phyloP scores from a whole-genome alignment of 2,888 invertebrate species.

The Phortica okadai region DNA sequence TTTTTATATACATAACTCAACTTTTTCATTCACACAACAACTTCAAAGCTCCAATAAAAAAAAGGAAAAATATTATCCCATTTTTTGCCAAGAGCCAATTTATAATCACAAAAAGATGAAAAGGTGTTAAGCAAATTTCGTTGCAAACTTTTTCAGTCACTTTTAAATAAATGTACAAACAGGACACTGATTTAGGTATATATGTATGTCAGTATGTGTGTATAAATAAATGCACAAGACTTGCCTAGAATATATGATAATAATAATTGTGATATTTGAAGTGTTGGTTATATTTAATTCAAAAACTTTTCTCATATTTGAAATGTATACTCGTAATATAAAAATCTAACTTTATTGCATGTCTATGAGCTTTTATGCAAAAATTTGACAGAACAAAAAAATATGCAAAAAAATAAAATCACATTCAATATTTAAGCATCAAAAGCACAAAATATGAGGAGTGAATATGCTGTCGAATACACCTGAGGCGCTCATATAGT shows the following conservation, averaged over 20 bases:
- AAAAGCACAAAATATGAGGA: conserved; percentile 9
- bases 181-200: conserved; percentile 6
- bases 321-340: conserved; percentile 37
- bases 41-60: too few relatives aligned
- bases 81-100: too few relatives aligned
- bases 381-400: neutral
- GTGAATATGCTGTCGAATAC: neutral
- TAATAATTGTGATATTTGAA: conserved; percentile 52
- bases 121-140: neutral
- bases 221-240: neutral
- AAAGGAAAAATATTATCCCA: too few relatives aligned
- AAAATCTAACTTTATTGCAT: conserved; percentile 17
- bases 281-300: conserved; percentile 53
- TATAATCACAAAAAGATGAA: too few relatives aligned
- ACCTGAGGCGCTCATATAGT: neutral
- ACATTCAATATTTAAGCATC: neutral
- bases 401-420: neutral
- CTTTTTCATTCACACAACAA: too few relatives aligned
- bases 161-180: neutral
- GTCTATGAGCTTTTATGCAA: conserved; percentile 38
- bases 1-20: too few relatives aligned
- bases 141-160: neutral
- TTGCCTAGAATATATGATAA: too few relatives aligned
- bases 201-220: neutral
- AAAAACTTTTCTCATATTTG: conserved; percentile 53